Base-by-base conservation (phyloP, 2,797 vertebrate species). In the Karalla daura region DNA sequence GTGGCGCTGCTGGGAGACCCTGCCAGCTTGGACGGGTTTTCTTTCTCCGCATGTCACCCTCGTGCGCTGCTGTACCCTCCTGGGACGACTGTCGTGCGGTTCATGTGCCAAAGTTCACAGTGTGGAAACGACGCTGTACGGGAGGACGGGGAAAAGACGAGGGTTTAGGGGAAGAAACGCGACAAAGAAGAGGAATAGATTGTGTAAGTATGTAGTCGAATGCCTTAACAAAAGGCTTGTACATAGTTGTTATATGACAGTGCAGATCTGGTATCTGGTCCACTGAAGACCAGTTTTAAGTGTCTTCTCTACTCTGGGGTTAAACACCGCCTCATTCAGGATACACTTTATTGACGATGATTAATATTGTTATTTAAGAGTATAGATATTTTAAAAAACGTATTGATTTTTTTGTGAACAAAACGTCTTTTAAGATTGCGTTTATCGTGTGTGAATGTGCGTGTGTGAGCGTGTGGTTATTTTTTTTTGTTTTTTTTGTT, bases 201-300 rank as follows among this genome's bases (percentile, higher is more conserved):
- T 70, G 65, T 86, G 73, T 80, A 80, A 81, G 66, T 88, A 82
- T 74, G 60, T 78, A 77, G 73, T 64, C 63, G 66, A 84, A 68
- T 50, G 70, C 82, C 82, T 81, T 75, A 56, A 64, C 5, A 44
- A n/a, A n/a, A 81, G 88, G 77, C 78, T 62, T 93, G 89, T 92
- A 91, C 51, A 93, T 90, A 88, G 39, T 83, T 81, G 76, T 81
- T 86, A 64, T 84, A 80, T 88, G 46, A 69, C 78, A 86, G 69
- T 79, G 67, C 85, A 88, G 85, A 89, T 88, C 77, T 89, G 83
- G 85, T 80, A 86, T 89, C 84, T 89, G 89, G 88, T 87, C 83
- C 74, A 76, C 59, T 81, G 80, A 78, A 82, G 83, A 78, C 86
- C 83, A 83, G 84, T 69, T 78, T 87, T 53, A 86, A 87, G 88